Conservation (phyloP, 2,888 invertebrate species). For the Alsophila aescularia region DNA sequence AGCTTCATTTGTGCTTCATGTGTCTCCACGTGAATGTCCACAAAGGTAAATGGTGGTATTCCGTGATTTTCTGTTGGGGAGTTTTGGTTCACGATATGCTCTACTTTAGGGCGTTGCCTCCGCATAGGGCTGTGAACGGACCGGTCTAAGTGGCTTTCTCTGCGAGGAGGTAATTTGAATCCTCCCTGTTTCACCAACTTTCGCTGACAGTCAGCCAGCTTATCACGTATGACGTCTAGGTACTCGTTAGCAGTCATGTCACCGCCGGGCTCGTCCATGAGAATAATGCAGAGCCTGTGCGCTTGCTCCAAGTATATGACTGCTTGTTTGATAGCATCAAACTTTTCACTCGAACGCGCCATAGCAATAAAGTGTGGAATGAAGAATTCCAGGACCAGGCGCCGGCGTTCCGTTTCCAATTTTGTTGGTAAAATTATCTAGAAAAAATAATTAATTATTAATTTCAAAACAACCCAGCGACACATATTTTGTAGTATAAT, state of each 20-base stretch:
- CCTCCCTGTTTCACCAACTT: conserved; percentile 71
- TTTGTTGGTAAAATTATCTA: conserved; percentile 72
- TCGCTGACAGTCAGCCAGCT: conserved; percentile 76
- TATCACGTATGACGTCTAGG: conserved; percentile 80
- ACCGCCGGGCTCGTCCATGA: conserved; percentile 84
- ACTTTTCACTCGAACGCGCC: conserved; percentile 86
- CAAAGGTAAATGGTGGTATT: conserved; percentile 66
- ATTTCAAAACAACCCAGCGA: not conserved
- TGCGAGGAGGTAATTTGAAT: conserved; percentile 68
- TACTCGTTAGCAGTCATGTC: conserved; percentile 82
- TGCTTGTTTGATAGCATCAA: conserved; percentile 85
- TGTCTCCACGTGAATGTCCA: conserved; percentile 66
- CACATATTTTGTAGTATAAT: too few relatives aligned
- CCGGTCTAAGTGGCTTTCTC: conserved; percentile 59
- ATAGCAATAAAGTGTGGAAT: conserved; percentile 89
- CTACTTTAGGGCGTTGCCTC: conserved; percentile 63
- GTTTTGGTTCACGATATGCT: conserved; percentile 63
- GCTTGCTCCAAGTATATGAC: conserved; percentile 89
- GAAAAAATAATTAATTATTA: conserved; percentile 26
- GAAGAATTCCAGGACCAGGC: conserved; percentile 88
- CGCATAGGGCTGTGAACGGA: conserved; percentile 48
- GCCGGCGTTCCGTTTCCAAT: conserved; percentile 85
- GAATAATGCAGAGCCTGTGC: conserved; percentile 85
- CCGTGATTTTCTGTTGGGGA: conserved; percentile 62
- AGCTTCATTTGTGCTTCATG: conserved; percentile 47